Base-by-base conservation (phyloP, 2,888 invertebrate species). In the Diploptera punctata region DNA sequence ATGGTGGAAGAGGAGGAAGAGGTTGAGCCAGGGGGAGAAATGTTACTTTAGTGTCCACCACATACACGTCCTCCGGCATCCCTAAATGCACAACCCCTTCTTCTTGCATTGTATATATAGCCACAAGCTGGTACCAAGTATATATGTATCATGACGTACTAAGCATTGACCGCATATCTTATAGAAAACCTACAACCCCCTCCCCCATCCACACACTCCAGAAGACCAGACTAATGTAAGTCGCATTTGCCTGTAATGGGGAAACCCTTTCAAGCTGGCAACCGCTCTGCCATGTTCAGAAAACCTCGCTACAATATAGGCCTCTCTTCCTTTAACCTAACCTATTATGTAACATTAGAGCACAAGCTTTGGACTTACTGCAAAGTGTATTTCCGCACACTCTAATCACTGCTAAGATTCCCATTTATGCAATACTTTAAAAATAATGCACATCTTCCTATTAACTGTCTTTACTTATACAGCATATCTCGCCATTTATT, bases 141-240 rank as follows among this genome's bases (percentile, higher is more conserved):
- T 24, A n/a, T n/a, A 54, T 54, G 54, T 19, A 24, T 54, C 54
- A 54, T 21, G 1, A 24, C 5, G 54, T 54, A 9, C 54, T 57
- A 26, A 29, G 29, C 57, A 57, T 16, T 67, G 67, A 67, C 67
- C 67, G 67, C 67, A 67, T 49, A 67, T 49, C 67, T 49, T 67
- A 33, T 29, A 52, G 52, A 67, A 67, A 67, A 52, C 57, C 67
- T 67, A 29, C 67, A 52, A 5, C 57, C 29, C n/a, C n/a, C n/a
- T n/a, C n/a, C n/a, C n/a, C n/a, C n/a, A n/a, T n/a, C n/a, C n/a
- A n/a, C n/a, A n/a, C n/a, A n/a, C n/a, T n/a, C n/a, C n/a, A n/a
- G n/a, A n/a, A n/a, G n/a, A n/a, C n/a, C 49, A 67, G 52, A 69
- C 69, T 69, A 73, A 70, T 73, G 73, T 70, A 73, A 73, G 73